These are phyloP conservation scores for Atta texana DNA, from an alignment of 1,140 invertebrate genomes.

Conservation along the genomic window DNA sequence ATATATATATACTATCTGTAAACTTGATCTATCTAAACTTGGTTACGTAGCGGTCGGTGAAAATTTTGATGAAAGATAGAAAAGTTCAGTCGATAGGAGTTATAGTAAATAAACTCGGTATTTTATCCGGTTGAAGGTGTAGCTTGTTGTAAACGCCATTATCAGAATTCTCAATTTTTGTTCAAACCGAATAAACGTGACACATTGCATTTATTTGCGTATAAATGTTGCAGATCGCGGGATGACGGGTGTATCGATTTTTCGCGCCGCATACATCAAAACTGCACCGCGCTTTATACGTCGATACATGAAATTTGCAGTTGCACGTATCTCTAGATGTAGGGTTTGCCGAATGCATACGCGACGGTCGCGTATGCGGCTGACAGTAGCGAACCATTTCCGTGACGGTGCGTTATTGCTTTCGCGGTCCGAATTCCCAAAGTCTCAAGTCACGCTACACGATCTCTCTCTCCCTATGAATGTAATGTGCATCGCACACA, in stretches of 20 bases:
- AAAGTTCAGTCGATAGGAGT: not conserved
- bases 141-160: slow-evolving; percentile 36
- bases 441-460: slow-evolving; percentile 65
- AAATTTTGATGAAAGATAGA: not conserved
- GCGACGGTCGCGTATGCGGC: slow-evolving; percentile 34
- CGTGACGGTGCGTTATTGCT: slow-evolving; percentile 62
- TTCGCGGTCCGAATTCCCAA: slow-evolving; percentile 65
- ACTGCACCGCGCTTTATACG: not conserved
- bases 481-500: slow-evolving; percentile 48
- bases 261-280: slow-evolving; percentile 55
- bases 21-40: not conserved
- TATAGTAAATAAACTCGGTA: not conserved
- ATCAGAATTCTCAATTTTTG: slow-evolving; percentile 50
- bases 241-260: slow-evolving; percentile 49
- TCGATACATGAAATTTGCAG: slow-evolving; percentile 57
- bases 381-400: slow-evolving; percentile 55
- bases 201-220: slow-evolving; percentile 41
- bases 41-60: not conserved
- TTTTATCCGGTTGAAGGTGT: slow-evolving; percentile 21
- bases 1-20: not conserved
- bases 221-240: slow-evolving; percentile 41
- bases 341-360: slow-evolving; percentile 18
- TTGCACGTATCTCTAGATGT: slow-evolving; percentile 26
- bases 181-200: slow-evolving; percentile 26
- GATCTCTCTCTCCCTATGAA: slow-evolving; percentile 49